Evolutionary conservation across 1,140 invertebrate genomes (phyloP), one percentile per base, ranked within the genome.

Genomic region (Colletes latitarsis): DNA sequence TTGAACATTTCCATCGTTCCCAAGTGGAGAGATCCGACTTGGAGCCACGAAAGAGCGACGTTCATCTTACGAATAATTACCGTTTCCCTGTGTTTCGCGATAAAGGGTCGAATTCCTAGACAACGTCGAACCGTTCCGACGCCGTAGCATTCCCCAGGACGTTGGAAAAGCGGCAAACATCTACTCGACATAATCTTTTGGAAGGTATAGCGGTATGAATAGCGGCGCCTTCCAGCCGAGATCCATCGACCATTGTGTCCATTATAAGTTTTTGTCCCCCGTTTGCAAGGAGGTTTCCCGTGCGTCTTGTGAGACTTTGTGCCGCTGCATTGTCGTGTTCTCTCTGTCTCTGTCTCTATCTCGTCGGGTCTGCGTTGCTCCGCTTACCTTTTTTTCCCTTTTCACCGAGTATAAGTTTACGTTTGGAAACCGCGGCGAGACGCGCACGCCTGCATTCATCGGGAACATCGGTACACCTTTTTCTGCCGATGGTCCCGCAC

Each of bases 131-230:
- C 9, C 49, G 8, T 0, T 12, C 49, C 19, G 60, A 15, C 15
- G 41, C 0, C 49, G 41, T 3, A 3, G n/a, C 30, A 9, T 57
- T 67, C 19, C 15, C 19, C 8, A 12, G 41, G 43, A 30, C 19
- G 52, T 66, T 70, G 43, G 81, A 67, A 86, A 83, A 82, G 58
- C 80, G 63, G 76, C 82, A 83, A 88, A 88, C 85, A 88, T 84
- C 81, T 81, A 88, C 85, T 88, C 82, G 82, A 88, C 81, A 43
- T 89, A 89, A 90, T 89, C 84, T 90, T 83, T 87, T 78, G 57
- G 73, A 84, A 81, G 84, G 68, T 75, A 79, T 41, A 62, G 10
- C 67, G 19, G 74, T 58, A 87, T 82, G 88, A 89, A 83, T 84
- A 70, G 78, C 80, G 88, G 83, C 83, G 83, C 83, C 87, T 88